A percentile compares a stretch with the other conserved stretches of the same genome.
phyloP scores from a whole-genome alignment of 2,113 vertebrate species.

The Tinamus guttatus region DNA sequence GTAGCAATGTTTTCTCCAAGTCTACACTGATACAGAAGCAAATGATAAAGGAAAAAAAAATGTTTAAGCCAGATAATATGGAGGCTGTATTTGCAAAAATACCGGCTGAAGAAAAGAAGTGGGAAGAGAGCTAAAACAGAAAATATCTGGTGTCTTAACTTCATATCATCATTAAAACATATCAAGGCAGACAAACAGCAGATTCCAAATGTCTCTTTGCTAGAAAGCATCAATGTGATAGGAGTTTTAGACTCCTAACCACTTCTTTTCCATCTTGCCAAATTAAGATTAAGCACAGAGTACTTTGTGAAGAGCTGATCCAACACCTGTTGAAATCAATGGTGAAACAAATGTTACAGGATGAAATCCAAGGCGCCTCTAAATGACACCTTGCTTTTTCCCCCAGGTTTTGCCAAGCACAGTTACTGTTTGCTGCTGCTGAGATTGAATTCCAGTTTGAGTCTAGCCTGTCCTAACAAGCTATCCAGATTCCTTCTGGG shows the following conservation, averaged over 20 bases:
- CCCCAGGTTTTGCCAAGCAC: neutral
- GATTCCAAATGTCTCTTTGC: neutral
- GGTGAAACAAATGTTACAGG: neutral
- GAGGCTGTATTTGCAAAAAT: neutral
- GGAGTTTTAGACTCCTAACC: neutral
- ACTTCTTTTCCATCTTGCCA: neutral
- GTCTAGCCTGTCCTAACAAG: accelerated
- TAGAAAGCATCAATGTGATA: neutral
- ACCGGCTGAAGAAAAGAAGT: neutral
- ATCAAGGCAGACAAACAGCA: neutral
- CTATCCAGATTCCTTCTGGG: neutral
- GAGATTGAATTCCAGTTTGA: neutral
- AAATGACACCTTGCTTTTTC: neutral
- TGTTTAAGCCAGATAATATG: neutral
- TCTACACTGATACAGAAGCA: neutral
- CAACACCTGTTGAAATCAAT: neutral
- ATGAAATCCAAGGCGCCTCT: neutral
- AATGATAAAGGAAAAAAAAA: neutral
- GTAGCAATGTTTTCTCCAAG: neutral
- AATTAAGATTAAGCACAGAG: neutral
- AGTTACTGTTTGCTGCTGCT: neutral
- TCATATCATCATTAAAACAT: neutral
- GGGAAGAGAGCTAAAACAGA: neutral
- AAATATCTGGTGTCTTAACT: neutral
- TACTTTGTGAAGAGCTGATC: neutral